A percentile compares a stretch with the other conserved stretches of the same genome.
Conservation (phyloP, 2,797 vertebrate species). For the Danio albolineatus region DNA sequence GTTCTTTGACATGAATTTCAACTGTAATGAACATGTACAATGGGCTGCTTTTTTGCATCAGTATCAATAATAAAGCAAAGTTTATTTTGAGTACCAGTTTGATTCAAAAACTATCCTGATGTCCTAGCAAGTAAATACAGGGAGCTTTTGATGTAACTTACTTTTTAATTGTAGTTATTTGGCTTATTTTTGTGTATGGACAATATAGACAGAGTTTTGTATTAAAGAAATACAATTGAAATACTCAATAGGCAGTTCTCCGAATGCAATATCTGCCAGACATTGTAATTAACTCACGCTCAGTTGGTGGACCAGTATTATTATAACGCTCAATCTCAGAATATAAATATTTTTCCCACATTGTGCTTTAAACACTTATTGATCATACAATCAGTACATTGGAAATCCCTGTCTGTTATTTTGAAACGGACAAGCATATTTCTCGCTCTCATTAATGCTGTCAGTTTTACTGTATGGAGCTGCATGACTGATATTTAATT, state of each 20-base stretch:
- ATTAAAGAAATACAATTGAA: not conserved
- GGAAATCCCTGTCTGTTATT: not conserved
- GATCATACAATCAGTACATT: not conserved
- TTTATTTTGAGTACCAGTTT: not conserved
- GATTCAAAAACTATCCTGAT: not conserved
- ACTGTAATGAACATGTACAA: not conserved
- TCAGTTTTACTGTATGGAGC: not conserved
- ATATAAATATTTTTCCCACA: not conserved
- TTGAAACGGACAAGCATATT: not conserved
- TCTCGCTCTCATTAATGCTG: not conserved
- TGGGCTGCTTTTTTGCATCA: not conserved
- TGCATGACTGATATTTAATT: not conserved
- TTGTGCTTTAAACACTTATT: not conserved
- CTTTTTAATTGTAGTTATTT: not conserved
- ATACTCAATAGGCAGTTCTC: not conserved
- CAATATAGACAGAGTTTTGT: not conserved
- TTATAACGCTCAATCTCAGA: not conserved
- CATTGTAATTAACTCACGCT: not conserved
- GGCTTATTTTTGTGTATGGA: not conserved
- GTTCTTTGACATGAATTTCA: not conserved
- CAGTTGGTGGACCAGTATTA: not conserved
- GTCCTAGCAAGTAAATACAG: not conserved
- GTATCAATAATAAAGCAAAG: not conserved
- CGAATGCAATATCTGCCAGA: not conserved
- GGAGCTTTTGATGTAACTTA: not conserved